A percentile compares a stretch with the other conserved stretches of the same genome.
phyloP scores from a whole-genome alignment of 2,888 invertebrate genomes.

The Corbicula japonica region DNA sequence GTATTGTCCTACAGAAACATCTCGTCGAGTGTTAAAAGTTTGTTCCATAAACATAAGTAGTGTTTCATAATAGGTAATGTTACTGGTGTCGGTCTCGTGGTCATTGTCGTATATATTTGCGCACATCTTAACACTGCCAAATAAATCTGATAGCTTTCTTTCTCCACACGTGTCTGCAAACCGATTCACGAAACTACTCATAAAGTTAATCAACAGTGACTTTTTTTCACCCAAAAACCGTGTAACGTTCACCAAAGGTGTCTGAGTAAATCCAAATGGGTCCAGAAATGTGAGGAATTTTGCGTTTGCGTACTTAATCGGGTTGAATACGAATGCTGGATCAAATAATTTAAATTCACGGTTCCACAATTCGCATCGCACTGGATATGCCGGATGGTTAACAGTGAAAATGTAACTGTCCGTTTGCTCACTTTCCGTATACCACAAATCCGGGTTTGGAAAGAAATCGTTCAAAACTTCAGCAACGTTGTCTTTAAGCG shows the following conservation, averaged over 20 bases:
- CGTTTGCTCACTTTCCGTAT: neutral
- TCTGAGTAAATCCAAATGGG: constrained; percentile 36
- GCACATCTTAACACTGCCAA: neutral
- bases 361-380: neutral
- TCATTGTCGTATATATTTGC: neutral
- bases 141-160: constrained; percentile 10
- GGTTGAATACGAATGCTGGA: neutral
- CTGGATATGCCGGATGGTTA: neutral
- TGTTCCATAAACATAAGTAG: neutral
- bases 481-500: neutral
- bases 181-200: constrained; percentile 38
- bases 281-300: constrained; percentile 30
- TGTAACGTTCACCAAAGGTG: constrained; percentile 16
- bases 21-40: neutral
- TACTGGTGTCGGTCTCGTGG: neutral
- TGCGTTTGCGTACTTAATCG: neutral
- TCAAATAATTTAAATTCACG: neutral
- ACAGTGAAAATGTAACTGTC: neutral
- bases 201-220: constrained; percentile 36
- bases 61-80: constrained; percentile 2
- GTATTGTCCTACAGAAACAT: neutral
- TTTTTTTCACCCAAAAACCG: constrained; percentile 16
- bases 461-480: neutral
- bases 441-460: neutral
- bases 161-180: constrained; percentile 19